phyloP scores from a whole-genome alignment of 2,888 invertebrate genomes.

The Lasius platythorax region DNA sequence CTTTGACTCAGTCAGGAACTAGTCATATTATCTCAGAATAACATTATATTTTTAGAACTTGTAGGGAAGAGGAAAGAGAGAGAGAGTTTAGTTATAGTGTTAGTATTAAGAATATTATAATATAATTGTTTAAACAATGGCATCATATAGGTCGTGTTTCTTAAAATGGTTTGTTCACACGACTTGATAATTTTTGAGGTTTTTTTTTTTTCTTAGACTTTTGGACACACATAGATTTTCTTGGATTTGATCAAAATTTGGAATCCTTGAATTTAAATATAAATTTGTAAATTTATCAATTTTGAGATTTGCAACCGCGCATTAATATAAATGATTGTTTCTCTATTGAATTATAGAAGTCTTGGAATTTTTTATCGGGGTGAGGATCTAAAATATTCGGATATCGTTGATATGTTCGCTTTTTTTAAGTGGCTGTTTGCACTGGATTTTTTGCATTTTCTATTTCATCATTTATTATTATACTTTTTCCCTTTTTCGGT shows the following conservation, averaged over 20 bases:
- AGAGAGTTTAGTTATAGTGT: constrained; percentile 15
- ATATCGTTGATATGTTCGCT: not conserved
- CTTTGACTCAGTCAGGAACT: constrained; percentile 71
- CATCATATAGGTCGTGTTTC: constrained; percentile 37
- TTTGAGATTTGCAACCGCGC: not conserved
- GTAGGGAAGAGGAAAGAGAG: not conserved
- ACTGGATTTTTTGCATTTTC: not conserved
- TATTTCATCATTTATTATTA: not conserved
- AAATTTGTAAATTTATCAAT: not conserved
- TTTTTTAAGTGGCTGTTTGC: not conserved
- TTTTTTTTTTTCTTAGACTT: not conserved
- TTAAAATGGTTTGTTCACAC: not conserved
- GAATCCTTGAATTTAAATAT: not conserved
- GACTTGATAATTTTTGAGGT: not conserved
- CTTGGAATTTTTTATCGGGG: not conserved
- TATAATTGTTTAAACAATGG: constrained; percentile 15
- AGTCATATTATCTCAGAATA: constrained; percentile 67
- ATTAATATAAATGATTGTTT: not conserved
- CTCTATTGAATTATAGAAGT: not conserved
- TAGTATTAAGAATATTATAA: constrained; percentile 28
- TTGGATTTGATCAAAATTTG: not conserved
- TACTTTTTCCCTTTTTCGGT: not conserved
- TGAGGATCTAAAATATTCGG: not conserved
- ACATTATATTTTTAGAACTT: constrained; percentile 60
- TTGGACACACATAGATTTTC: not conserved